Percentiles rank a stretch among this genome's conserved stretches.
phyloP scores from a whole-genome alignment of 2,888 invertebrate genomes.

The Notodromas monacha region DNA sequence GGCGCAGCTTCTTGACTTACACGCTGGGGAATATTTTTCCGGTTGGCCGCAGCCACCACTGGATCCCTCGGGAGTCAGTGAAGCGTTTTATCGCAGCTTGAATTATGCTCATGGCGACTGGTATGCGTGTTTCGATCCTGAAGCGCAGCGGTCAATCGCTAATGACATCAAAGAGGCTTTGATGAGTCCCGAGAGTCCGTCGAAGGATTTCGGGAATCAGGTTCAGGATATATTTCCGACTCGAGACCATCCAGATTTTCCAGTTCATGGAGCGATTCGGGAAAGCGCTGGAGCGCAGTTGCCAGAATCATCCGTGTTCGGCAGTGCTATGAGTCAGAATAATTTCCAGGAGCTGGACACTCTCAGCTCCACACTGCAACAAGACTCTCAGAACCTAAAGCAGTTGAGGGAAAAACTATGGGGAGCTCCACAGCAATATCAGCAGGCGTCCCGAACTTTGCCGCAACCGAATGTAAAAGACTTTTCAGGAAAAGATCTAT shows the following conservation, averaged over 20 bases:
- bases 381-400: conserved; percentile 40
- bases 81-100: conserved; percentile 53
- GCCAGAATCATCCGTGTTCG: conserved; percentile 27
- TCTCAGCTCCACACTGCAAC: conserved; percentile 36
- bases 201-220: conserved; percentile 14
- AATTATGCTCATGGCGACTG: conserved; percentile 50
- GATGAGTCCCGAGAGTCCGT: too few relatives aligned
- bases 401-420: conserved; percentile 34
- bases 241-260: conserved; percentile 32
- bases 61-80: conserved; percentile 25
- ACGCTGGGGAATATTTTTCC: conserved; percentile 13
- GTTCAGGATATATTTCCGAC: conserved; percentile 34
- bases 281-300: conserved; percentile 43
- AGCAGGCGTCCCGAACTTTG: too few relatives aligned
- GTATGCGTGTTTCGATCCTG: too few relatives aligned
- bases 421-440: too few relatives aligned
- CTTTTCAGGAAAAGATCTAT: too few relatives aligned
- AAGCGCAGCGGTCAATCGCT: too few relatives aligned
- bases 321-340: conserved; percentile 30
- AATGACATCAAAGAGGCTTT: too few relatives aligned
- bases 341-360: conserved; percentile 43
- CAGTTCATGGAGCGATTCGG: conserved; percentile 30
- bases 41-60: not conserved
- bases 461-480: too few relatives aligned
- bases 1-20: conserved; percentile 47